phyloP scores from a whole-genome alignment of 2,113 vertebrate species.

The Echinops telfairi region DNA sequence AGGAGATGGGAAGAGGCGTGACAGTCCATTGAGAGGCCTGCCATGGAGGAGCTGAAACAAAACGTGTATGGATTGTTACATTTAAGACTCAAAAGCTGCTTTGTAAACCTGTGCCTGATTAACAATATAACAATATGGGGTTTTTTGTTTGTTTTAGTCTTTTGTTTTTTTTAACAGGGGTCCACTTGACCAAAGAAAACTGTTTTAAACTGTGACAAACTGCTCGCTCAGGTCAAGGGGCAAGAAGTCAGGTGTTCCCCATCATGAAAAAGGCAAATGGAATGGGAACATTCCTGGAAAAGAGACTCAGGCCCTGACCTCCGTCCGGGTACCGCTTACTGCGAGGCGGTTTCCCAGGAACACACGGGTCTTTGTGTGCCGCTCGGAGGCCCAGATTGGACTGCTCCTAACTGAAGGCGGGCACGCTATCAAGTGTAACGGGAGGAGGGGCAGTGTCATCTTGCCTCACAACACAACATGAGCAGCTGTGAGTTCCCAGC shows the following conservation, averaged over 20 bases:
- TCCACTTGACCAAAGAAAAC: conserved; percentile 3
- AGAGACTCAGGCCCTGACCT: background rate
- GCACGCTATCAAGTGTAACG: conserved; percentile 44
- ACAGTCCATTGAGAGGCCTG: too few species aligned
- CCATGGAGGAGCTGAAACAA: too few species aligned
- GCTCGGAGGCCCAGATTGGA: background rate
- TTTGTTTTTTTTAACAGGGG: background rate
- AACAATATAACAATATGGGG: background rate
- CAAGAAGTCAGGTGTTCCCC: conserved; percentile 8
- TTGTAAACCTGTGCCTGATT: too few species aligned
- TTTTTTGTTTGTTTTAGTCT: background rate
- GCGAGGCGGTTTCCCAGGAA: conserved; percentile 31
- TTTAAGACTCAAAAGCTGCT: too few species aligned
- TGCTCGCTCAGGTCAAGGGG: background rate
- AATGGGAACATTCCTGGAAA: conserved; percentile 11
- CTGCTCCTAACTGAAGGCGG: conserved; percentile 2
- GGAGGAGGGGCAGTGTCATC: conserved; percentile 50
- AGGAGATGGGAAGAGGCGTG: too few species aligned
- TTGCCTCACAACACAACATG: conserved; percentile 57
- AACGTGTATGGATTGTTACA: too few species aligned
- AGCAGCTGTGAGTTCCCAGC: conserved; percentile 61
- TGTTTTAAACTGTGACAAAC: background rate
- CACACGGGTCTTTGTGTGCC: conserved; percentile 14
- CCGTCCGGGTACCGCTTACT: background rate
- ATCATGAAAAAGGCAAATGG: background rate